Evolutionary conservation across 2,797 vertebrate genomes (phyloP), one percentile per base, ranked within the genome.

Genomic region (Ambastaia sidthimunki): DNA sequence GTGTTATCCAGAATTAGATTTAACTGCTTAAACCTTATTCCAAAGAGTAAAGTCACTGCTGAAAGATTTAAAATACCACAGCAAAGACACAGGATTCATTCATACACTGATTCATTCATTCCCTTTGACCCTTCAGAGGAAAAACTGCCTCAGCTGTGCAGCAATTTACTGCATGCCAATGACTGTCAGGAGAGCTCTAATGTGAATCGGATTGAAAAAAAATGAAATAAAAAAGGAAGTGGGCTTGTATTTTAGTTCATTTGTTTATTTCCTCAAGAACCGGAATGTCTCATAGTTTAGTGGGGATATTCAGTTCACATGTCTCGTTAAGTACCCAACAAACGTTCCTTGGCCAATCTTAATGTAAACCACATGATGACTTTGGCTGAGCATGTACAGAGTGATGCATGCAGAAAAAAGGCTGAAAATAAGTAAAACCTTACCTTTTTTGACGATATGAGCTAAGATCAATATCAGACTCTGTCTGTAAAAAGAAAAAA

Each of bases 361-460:
- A 57, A 81, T 69, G 21, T 70, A 50, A 81, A 63, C 19, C 69
- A 66, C 76, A 74, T 74, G 65, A 48, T 21, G 23, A 44, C 37
- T 69, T 66, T 57, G 59, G n/a, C 15, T 19, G 18, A 37, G 44
- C n/a, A 60, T 13, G 16, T 19, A 37, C 67, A 71, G 62, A 71
- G 25, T 4, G 12, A 71, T 25, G 23, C 19, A 55, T 28, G 57
- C 34, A 75, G 23, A 21, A 65, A 74, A 78, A 18, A 4, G 9
- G 18, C 41, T 21, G 48, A 37, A 16, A 52, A 80, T 11, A 15
- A 21, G 34, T 12, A 15, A 23, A 54, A 54, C 9, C 90, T 94
- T 95, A 99, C 97, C 97, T 97, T 94, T 99, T 98, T 91, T 97
- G 97, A 89, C 96, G 96, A 95, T 97, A 99, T 88, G 97, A 97